Evolutionary conservation across 2,113 vertebrate genomes (phyloP).

Genomic region (Lepus timidus): DNA sequence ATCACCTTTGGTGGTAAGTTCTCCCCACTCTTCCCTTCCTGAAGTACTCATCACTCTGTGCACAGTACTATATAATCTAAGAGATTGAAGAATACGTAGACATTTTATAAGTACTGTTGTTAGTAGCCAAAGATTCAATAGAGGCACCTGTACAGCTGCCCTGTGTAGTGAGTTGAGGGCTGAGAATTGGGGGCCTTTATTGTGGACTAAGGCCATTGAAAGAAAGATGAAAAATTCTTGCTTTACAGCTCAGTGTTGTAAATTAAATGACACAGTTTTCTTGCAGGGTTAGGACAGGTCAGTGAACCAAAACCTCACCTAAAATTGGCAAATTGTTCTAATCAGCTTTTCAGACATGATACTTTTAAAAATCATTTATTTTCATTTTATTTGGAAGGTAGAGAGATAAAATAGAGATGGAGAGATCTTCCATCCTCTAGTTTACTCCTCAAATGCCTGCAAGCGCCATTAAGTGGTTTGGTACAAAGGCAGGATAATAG

Average conservation of each 20-base stretch:
- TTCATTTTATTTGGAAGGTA: no score
- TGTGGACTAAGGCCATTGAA: not conserved
- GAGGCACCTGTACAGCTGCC: not conserved
- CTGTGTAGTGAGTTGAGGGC: not conserved
- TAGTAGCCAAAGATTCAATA: accelerated
- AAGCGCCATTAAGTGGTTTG: no score
- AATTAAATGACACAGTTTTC: not conserved
- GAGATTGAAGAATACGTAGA: not conserved
- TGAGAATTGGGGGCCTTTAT: not conserved
- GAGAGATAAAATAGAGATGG: no score
- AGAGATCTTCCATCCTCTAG: no score
- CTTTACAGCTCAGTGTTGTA: not conserved
- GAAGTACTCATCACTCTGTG: not conserved
- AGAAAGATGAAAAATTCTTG: not conserved
- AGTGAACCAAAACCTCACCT: not conserved
- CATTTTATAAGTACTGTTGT: not conserved
- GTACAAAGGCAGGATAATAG: no score
- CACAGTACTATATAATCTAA: not conserved
- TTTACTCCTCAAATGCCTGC: no score
- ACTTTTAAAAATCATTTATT: no score
- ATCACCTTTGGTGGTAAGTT: not conserved
- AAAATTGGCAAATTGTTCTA: not conserved
- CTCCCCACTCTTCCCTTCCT: not conserved
- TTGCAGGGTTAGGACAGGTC: not conserved
- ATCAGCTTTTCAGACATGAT: not conserved